phyloP scores from a whole-genome alignment of 2,888 invertebrate species.

The Tipula confusa region DNA sequence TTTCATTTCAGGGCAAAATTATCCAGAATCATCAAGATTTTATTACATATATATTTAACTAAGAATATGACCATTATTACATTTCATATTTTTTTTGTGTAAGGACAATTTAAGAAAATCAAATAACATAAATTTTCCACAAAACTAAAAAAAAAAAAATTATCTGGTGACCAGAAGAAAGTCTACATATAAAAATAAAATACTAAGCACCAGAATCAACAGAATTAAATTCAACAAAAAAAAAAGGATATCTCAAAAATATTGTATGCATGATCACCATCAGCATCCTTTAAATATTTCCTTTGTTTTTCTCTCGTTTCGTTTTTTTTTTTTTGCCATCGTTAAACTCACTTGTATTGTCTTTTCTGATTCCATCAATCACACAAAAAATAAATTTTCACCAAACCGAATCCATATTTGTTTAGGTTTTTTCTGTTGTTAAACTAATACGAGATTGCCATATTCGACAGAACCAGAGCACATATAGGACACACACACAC shows the following conservation, averaged over 20 bases:
- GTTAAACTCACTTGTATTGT: constrained; percentile 12
- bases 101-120: not conserved
- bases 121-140: constrained; percentile 25
- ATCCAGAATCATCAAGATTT: constrained; percentile 25
- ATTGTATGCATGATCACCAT: constrained; percentile 4
- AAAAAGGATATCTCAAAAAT: not conserved
- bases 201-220: constrained; percentile 9
- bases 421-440: not conserved
- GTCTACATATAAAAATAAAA: not conserved
- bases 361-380: constrained; percentile 4
- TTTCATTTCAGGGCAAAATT: not conserved
- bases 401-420: constrained; percentile 25
- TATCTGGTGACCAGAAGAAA: constrained; percentile 4
- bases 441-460: constrained; percentile 12
- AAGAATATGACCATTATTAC: not conserved
- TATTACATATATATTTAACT: not conserved
- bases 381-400: constrained; percentile 25
- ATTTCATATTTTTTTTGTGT: not conserved
- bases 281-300: constrained; percentile 20
- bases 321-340: constrained; percentile 8
- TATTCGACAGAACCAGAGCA: constrained; percentile 4
- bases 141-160: not conserved
- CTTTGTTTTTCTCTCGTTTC: not conserved
- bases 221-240: not conserved
- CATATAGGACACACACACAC: not conserved